Percentiles rank a stretch among this genome's conserved stretches.
phyloP scores from a whole-genome alignment of 2,888 invertebrate species.

The Aspidapion aeneum region DNA sequence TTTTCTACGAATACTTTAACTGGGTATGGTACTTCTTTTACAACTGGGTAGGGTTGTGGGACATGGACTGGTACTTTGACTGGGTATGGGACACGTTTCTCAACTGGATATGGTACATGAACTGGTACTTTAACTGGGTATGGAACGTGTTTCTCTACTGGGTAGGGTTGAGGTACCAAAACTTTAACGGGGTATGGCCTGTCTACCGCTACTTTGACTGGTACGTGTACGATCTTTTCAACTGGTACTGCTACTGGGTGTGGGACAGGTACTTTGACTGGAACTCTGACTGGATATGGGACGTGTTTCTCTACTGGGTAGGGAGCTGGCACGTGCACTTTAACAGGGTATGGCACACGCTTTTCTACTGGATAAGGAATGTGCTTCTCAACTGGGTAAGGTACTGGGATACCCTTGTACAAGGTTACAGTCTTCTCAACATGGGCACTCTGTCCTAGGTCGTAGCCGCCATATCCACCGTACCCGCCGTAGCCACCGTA shows the following conservation, averaged over 20 bases:
- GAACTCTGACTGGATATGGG: conserved; percentile 69
- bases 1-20: conserved; percentile 68
- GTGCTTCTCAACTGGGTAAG: conserved; percentile 61
- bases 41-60: conserved; percentile 71
- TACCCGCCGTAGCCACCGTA: conserved; percentile 22
- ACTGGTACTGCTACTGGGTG: conserved; percentile 76
- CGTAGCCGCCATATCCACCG: conserved; percentile 14
- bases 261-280: conserved; percentile 75
- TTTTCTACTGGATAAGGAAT: conserved; percentile 65
- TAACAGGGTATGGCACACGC: conserved; percentile 60
- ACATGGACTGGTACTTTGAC: conserved; percentile 75
- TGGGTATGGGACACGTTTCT: conserved; percentile 69
- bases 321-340: conserved; percentile 60
- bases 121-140: conserved; percentile 73
- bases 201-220: conserved; percentile 66
- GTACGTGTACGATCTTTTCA: conserved; percentile 71
- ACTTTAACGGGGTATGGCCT: conserved; percentile 78
- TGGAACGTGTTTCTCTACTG: conserved; percentile 72
- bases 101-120: conserved; percentile 74
- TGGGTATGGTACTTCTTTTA: conserved; percentile 63
- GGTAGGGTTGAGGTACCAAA: conserved; percentile 74
- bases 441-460: conserved; percentile 47
- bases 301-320: conserved; percentile 73
- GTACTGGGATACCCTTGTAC: conserved; percentile 62
- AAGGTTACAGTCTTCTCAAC: conserved; percentile 63